Evolutionary conservation across 2,113 vertebrate species (phyloP), one percentile per base, ranked within the genome.

Genomic region (Anoura caudifer): DNA sequence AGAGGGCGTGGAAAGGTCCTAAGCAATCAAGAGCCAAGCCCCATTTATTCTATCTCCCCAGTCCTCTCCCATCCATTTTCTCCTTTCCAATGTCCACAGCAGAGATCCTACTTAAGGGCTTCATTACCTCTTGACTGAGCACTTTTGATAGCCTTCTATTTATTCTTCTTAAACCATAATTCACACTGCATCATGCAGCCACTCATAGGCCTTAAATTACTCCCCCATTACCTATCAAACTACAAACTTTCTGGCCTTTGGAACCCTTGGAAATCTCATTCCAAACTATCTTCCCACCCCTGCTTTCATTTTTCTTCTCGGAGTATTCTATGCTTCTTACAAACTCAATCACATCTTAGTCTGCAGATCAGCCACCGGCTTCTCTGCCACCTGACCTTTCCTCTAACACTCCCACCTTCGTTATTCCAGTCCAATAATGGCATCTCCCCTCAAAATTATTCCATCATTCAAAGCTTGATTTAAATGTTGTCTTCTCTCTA

Each of bases 171-270:
- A 79, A 92, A 75, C 36, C 76, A 47, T 45, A 82, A 72, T 94
- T 97, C 56, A 76, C 50, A 92, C 92, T 82, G n/a, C 43, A 85
- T 91, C 19, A 5, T 38, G 95, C 76, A 14, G 69, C 56, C 33
- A 96, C 92, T 82, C 83, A 63, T 4, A 90, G 87, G 85, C 36
- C 36, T 95, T 90, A 93, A 95, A 95, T 87, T 87, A 84, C 26
- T 90, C 92, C 80, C 84, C 24, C 16, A 82, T 73, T 91, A 75
- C 76, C 87, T 95, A 90, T 94, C 87, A 75, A 61, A 95, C 72
- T 81, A 90, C 31, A 89, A 93, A 95, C 43, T 67, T 79, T 36
- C 52, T 91, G 54, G 38, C 65, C 73, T 77, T 89, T 38, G 45
- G n/a, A 38, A 17, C 67, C 36, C 41, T 87, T 84, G 26, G 36